Percentiles rank a stretch among this genome's conserved stretches.
Conservation (phyloP, 2,113 vertebrate genomes). For the Pimephales promelas region DNA sequence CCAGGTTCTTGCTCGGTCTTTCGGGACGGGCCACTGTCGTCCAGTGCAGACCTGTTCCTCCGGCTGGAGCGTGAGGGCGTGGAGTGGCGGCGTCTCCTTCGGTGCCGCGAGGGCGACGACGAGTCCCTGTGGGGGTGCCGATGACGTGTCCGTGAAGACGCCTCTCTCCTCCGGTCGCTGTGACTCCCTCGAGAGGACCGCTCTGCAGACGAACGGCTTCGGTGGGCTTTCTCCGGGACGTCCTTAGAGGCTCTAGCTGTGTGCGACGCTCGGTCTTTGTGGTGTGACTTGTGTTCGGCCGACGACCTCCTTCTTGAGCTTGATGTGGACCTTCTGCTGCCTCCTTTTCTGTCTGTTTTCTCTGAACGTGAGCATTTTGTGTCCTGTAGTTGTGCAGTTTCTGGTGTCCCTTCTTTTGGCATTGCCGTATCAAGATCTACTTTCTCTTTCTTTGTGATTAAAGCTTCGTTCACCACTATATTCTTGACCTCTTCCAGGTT, state of each 20-base stretch:
- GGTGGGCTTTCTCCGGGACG: background rate
- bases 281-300: constrained; percentile 35
- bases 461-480: background rate
- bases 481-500: background rate
- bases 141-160: background rate
- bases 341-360: constrained; percentile 9
- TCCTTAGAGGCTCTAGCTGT: constrained; percentile 9
- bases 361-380: constrained; percentile 23
- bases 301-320: background rate
- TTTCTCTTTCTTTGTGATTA: background rate
- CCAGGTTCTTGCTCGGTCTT: background rate
- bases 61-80: constrained; percentile 20
- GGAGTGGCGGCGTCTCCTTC: constrained; percentile 15
- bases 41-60: constrained; percentile 2
- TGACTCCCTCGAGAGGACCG: background rate
- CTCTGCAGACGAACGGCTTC: constrained; percentile 30
- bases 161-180: constrained; percentile 5
- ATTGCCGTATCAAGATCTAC: background rate
- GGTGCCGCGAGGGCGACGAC: background rate
- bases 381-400: background rate
- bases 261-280: constrained; percentile 10
- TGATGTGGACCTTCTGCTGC: constrained; percentile 7
- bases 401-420: background rate
- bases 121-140: constrained; percentile 21
- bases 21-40: background rate